These are phyloP conservation scores for Paralvinella palmiformis DNA, from an alignment of 1,140 invertebrate species.

Conservation along the genomic window DNA sequence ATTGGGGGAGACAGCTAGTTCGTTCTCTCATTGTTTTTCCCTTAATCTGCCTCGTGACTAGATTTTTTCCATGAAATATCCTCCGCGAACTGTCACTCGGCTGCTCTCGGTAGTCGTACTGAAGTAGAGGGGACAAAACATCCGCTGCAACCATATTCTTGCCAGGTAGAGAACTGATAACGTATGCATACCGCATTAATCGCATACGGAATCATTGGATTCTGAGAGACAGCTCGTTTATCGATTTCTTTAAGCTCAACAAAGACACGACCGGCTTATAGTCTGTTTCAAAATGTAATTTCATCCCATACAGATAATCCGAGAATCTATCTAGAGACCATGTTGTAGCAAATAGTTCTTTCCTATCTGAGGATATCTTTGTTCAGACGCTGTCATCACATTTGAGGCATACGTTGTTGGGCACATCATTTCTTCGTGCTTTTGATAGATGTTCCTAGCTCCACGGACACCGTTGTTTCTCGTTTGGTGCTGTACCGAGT, in stretches of 20 bases:
- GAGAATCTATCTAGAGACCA: constrained; percentile 40
- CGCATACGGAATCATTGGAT: constrained; percentile 1
- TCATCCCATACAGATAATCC: constrained; percentile 16
- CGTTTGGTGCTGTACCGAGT: too few relatives aligned
- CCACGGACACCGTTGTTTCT: too few relatives aligned
- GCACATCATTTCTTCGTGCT: constrained; percentile 22
- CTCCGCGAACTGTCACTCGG: neutral
- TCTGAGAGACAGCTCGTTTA: neutral
- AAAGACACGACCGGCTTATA: neutral
- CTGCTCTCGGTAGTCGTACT: neutral
- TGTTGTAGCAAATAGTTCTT: constrained; percentile 50
- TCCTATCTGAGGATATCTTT: too few relatives aligned
- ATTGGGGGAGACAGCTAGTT: neutral
- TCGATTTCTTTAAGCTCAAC: neutral
- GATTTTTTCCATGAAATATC: constrained; percentile 1
- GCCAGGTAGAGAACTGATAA: neutral
- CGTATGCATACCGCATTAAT: constrained; percentile 2
- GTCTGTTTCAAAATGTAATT: constrained; percentile 8
- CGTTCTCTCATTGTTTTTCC: neutral
- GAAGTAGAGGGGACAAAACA: neutral
- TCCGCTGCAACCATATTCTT: neutral
- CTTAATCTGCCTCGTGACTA: neutral
- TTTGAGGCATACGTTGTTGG: constrained; percentile 45
- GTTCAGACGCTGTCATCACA: constrained; percentile 29
- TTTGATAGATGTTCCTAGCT: too few relatives aligned